phyloP scores from a whole-genome alignment of 2,113 vertebrate species.

The Tupaia chinensis region DNA sequence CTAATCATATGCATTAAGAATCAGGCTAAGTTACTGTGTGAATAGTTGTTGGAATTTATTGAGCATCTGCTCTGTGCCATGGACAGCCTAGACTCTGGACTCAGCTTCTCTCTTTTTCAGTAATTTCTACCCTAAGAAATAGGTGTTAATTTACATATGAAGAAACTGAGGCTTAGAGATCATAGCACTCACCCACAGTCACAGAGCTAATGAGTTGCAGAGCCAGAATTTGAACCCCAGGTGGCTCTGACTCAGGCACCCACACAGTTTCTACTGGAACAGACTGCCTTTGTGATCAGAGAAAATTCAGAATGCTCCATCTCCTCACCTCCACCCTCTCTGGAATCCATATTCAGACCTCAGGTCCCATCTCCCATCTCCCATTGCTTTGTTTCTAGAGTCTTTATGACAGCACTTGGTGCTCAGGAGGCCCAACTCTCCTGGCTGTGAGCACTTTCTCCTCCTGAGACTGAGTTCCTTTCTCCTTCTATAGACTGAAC shows the following conservation, averaged over 20 bases:
- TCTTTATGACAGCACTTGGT: background rate
- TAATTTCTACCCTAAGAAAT: background rate
- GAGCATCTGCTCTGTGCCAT: background rate
- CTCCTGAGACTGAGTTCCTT: background rate
- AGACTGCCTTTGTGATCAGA: background rate
- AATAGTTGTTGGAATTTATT: background rate
- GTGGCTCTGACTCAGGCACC: background rate
- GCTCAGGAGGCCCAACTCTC: background rate
- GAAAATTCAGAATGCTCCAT: background rate
- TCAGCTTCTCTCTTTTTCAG: background rate
- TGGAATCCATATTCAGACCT: background rate
- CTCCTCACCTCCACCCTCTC: background rate
- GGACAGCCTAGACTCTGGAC: background rate
- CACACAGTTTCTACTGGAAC: background rate
- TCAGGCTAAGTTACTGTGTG: background rate
- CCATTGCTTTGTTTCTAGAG: background rate
- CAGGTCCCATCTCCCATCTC: background rate
- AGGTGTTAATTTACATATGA: accelerated
- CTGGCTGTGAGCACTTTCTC: background rate
- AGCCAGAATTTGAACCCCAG: background rate
- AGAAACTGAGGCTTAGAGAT: background rate
- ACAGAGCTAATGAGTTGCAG: background rate
- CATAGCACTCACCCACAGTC: background rate
- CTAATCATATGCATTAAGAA: background rate
- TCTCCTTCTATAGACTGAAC: no score